Evolutionary conservation across 2,888 invertebrate species (phyloP).

Genomic region (Drosophila hamatofila): DNA sequence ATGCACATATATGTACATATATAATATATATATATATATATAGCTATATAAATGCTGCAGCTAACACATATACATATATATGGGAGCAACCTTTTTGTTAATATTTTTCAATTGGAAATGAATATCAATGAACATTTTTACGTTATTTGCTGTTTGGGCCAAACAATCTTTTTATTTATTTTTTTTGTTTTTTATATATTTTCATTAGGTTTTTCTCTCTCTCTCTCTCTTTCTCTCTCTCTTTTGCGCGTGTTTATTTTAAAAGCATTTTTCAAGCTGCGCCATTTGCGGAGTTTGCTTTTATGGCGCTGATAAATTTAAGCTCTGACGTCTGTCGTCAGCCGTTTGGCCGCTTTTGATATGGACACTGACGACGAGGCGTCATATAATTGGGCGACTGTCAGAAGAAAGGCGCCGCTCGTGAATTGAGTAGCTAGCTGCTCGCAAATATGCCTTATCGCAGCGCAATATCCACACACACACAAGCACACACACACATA

Average conservation of each 20-base stretch:
- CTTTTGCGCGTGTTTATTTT: slow-evolving; percentile 30
- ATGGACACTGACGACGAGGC: slow-evolving; percentile 22
- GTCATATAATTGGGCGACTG: slow-evolving; percentile 56
- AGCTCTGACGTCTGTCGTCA: slow-evolving; percentile 31
- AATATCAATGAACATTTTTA: slow-evolving; percentile 53
- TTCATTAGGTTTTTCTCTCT: slow-evolving; percentile 18
- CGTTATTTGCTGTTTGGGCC: slow-evolving; percentile 39
- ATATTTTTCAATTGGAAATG: slow-evolving; percentile 49
- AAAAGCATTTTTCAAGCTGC: slow-evolving; percentile 43
- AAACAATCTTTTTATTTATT: slow-evolving; percentile 5
- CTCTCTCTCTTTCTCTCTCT: neutral
- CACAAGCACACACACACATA: slow-evolving; percentile 9
- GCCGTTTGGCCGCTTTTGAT: slow-evolving; percentile 47
- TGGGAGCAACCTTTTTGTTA: slow-evolving; percentile 38
- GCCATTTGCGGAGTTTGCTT: slow-evolving; percentile 39
- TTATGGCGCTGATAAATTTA: slow-evolving; percentile 62
- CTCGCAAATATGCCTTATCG: slow-evolving; percentile 45
- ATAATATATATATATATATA: slow-evolving; percentile 2
- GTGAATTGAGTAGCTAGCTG: slow-evolving; percentile 33
- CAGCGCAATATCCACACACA: slow-evolving; percentile 36
- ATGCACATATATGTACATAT: slow-evolving; percentile 8
- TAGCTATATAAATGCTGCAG: slow-evolving; percentile 8
- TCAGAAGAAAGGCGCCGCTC: slow-evolving; percentile 12
- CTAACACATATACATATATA: slow-evolving; percentile 1
- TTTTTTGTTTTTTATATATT: slow-evolving; percentile 6